Conservation (phyloP, 1,140 invertebrate genomes). For the Drosophila grimshawi region DNA sequence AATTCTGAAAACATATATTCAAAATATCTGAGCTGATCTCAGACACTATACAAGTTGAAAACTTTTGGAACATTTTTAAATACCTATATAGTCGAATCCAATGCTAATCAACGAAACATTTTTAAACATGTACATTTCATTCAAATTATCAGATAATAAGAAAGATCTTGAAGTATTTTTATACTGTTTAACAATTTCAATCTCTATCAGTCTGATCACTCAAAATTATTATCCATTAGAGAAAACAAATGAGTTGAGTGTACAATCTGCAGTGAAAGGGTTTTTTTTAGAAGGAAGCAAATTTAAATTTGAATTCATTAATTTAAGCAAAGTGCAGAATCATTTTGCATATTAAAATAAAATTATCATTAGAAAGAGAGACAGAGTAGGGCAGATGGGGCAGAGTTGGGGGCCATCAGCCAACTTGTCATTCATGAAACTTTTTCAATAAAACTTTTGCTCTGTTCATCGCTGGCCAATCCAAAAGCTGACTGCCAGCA, state of each 20-base stretch:
- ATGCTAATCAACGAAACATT: too few relatives aligned
- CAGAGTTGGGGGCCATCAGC: constrained; percentile 26
- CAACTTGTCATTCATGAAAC: constrained; percentile 78
- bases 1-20: too few relatives aligned
- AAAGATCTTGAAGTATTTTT: too few relatives aligned
- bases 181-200: background rate
- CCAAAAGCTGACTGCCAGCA: constrained; percentile 43
- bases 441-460: constrained; percentile 80
- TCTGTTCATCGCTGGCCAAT: constrained; percentile 40
- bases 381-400: background rate
- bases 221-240: background rate
- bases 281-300: background rate
- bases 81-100: too few relatives aligned
- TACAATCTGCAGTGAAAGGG: background rate
- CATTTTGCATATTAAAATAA: constrained; percentile 51
- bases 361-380: background rate
- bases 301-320: background rate
- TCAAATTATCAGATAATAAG: too few relatives aligned
- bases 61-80: too few relatives aligned
- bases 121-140: too few relatives aligned
- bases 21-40: too few relatives aligned
- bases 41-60: too few relatives aligned
- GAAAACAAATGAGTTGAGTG: background rate
- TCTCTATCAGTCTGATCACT: background rate
- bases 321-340: constrained; percentile 35